Percentiles rank a stretch among this genome's conserved stretches.
phyloP scores from a whole-genome alignment of 2,888 invertebrate species.

The Hydriomena furcata region DNA sequence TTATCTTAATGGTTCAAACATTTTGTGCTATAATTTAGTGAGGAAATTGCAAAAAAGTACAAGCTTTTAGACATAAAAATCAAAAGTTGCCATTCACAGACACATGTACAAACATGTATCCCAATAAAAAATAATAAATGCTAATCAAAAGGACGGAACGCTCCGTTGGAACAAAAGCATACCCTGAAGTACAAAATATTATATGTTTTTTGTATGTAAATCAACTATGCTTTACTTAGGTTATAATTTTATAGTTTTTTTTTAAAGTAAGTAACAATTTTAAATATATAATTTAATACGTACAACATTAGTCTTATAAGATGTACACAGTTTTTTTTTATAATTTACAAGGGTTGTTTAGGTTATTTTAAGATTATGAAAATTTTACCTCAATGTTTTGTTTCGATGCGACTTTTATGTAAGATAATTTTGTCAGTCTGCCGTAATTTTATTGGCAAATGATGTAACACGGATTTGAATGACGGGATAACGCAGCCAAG shows the following conservation, averaged over 20 bases:
- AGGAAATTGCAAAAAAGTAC: slow-evolving; percentile 40
- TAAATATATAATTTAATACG: slow-evolving; percentile 60
- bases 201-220: slow-evolving; percentile 73
- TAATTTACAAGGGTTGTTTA: slow-evolving; percentile 59
- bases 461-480: slow-evolving; percentile 27
- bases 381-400: slow-evolving; percentile 65
- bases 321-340: slow-evolving; percentile 54
- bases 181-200: slow-evolving; percentile 82
- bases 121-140: not conserved
- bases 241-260: slow-evolving; percentile 55
- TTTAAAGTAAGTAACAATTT: slow-evolving; percentile 49
- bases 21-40: slow-evolving; percentile 6
- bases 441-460: slow-evolving; percentile 30
- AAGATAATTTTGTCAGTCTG: slow-evolving; percentile 51
- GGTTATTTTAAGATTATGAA: slow-evolving; percentile 57
- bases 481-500: not conserved
- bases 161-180: slow-evolving; percentile 36
- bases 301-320: slow-evolving; percentile 59
- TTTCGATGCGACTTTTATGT: slow-evolving; percentile 56
- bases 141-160: not conserved
- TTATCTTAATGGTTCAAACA: slow-evolving; percentile 19
- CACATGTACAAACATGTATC: slow-evolving; percentile 43
- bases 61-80: slow-evolving; percentile 42
- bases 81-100: slow-evolving; percentile 51
- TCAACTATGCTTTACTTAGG: slow-evolving; percentile 80